Evolutionary conservation across 2,888 invertebrate genomes (phyloP), one percentile per base, ranked within the genome.

Genomic region (Pecten maximus): DNA sequence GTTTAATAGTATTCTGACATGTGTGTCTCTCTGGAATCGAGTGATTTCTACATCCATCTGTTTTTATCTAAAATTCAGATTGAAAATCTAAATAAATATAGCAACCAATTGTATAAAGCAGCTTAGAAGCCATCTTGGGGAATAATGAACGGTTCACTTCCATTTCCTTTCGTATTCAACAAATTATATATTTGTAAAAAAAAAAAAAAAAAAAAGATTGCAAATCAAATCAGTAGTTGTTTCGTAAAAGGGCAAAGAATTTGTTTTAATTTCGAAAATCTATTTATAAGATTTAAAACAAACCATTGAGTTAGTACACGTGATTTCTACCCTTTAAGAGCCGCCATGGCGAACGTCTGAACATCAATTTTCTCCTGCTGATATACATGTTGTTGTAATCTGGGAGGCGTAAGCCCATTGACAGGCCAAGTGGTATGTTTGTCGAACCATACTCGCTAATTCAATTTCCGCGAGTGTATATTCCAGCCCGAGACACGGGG

Each of bases 371-470:
- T 35, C 35, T 74, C 74, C 28, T 35, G 28, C 28, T 74, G 74
- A 35, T 74, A 74, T 16, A n/a, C n/a, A n/a, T n/a, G n/a, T n/a
- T n/a, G n/a, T n/a, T n/a, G n/a, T n/a, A 28, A 74, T 74, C 74
- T 74, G 1, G 16, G 15, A 74, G 74, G 74, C 74, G 35, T 74
- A 74, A 74, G 74, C 74, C 74, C 16, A 74, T 74, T 74, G 74
- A 74, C 74, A 74, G 35, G 74, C 35, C 74, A 74, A 74, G 74
- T 74, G 74, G 74, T 74, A 35, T 4, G 35, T 74, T 74, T 74
- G 35, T 35, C 74, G 35, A 74, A 74, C 74, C 74, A 74, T 12
- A 74, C 35, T 74, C 28, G 0, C 12, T 74, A 74, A 74, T 74
- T 16, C 15, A 74, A 74, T 74, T 74, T 74, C 35, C 15, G 28